Conservation (phyloP, 2,113 vertebrate genomes). For the Esox niger region DNA sequence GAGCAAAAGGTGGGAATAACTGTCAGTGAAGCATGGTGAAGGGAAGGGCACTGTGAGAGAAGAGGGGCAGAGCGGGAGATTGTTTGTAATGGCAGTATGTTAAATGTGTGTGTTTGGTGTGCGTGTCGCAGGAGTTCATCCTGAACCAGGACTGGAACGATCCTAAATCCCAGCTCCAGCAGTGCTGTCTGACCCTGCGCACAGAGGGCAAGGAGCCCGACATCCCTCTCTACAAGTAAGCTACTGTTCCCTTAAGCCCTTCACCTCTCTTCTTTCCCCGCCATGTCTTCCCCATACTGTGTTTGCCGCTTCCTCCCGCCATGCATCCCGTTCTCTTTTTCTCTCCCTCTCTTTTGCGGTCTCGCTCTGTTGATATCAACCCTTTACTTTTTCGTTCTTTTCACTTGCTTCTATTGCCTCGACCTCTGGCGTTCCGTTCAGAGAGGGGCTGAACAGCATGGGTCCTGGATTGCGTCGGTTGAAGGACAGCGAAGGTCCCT, state of each 20-base stretch:
- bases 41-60: no score
- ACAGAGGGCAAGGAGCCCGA: conserved; percentile 98
- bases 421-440: no score
- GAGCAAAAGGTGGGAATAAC: background rate
- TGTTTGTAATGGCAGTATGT: conserved; percentile 6
- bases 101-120: background rate
- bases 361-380: no score
- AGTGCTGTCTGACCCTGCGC: conserved; percentile 94
- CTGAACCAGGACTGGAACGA: conserved; percentile 99
- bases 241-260: conserved; percentile 8
- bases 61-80: background rate
- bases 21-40: conserved; percentile 22
- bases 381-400: no score
- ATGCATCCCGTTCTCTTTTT: background rate
- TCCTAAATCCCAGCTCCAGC: conserved; percentile 98
- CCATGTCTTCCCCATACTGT: no score
- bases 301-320: no score
- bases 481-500: no score
- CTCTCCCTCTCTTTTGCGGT: background rate
- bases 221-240: conserved; percentile 98
- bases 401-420: no score
- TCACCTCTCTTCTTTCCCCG: no score
- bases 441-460: no score
- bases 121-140: conserved; percentile 87
- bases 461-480: no score